Percentiles rank a stretch among this genome's conserved stretches.
Conservation (phyloP, 2,113 vertebrate species). For the Archocentrus centrarchus region DNA sequence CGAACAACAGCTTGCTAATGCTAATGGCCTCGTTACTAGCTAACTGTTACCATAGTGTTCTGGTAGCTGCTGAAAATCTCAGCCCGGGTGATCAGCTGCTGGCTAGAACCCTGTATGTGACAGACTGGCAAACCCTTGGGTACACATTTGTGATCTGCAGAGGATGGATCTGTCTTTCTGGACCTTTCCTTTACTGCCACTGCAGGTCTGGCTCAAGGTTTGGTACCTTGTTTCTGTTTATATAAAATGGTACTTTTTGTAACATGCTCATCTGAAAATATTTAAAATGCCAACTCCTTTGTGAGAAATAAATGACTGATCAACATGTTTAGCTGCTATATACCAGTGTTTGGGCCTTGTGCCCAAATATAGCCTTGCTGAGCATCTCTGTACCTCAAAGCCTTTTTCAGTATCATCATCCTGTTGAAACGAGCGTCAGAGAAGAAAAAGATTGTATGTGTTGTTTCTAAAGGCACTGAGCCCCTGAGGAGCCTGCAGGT, state of each 20-base stretch:
- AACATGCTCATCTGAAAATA: background rate
- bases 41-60: too few relatives aligned
- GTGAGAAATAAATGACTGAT: background rate
- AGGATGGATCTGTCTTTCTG: background rate
- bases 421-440: background rate
- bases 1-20: too few relatives aligned
- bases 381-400: background rate
- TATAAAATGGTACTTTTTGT: background rate
- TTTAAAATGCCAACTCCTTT: background rate
- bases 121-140: background rate
- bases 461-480: background rate
- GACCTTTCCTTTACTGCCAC: background rate
- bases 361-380: background rate
- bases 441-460: fast-evolving
- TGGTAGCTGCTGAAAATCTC: too few relatives aligned
- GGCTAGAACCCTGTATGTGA: background rate
- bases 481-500: background rate
- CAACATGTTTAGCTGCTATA: background rate
- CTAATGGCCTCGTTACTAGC: too few relatives aligned
- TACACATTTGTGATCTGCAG: background rate
- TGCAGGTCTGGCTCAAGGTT: background rate
- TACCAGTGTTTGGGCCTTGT: too few relatives aligned
- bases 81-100: too few relatives aligned
- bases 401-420: background rate
- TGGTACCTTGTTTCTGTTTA: background rate